These are phyloP conservation scores for Diaprepes abbreviatus DNA, from an alignment of 2,888 invertebrate genomes.

Conservation along the genomic window DNA sequence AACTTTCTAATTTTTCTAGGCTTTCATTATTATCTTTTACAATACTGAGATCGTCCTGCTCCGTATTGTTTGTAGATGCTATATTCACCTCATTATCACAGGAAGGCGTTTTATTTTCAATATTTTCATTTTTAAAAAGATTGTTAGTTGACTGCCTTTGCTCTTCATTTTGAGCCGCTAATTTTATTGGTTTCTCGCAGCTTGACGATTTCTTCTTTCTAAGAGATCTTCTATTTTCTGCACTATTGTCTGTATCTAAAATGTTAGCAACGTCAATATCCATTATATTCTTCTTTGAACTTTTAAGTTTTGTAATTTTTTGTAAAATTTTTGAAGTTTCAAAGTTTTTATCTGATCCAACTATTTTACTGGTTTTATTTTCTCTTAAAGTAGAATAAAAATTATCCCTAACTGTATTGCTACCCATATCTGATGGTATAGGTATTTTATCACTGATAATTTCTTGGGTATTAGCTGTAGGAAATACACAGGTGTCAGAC, in stretches of 20 bases:
- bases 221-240: conserved; percentile 22
- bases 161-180: background rate
- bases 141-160: background rate
- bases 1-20: background rate
- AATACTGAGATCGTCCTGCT: background rate
- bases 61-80: background rate
- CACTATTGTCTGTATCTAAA: conserved; percentile 12
- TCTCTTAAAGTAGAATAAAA: background rate
- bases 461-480: background rate
- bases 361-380: background rate
- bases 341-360: background rate
- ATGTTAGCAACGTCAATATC: conserved; percentile 44
- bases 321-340: background rate
- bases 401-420: background rate
- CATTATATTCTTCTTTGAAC: conserved; percentile 30
- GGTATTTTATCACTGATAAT: background rate
- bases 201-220: conserved; percentile 13
- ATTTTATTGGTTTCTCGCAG: background rate
- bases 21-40: background rate
- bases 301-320: conserved; percentile 18
- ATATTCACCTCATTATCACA: background rate
- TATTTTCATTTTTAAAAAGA: background rate
- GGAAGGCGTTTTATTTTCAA: background rate
- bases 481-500: background rate
- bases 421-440: background rate